Evolutionary conservation across 2,113 vertebrate species (phyloP).

Genomic region (Prolemur simus): DNA sequence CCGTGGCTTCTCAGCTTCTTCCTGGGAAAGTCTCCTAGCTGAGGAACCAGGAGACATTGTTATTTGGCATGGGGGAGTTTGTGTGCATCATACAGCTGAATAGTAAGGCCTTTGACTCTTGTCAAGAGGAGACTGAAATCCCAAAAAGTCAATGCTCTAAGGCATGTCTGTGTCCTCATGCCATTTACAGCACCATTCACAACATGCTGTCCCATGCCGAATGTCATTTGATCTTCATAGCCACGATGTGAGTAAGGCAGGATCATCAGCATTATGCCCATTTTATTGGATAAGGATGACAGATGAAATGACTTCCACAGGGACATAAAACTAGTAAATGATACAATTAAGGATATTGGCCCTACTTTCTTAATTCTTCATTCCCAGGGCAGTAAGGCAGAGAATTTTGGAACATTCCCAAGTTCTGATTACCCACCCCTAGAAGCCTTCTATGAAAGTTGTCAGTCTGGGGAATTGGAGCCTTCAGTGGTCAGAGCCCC

Average conservation of each 20-base stretch:
- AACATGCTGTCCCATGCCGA: neutral
- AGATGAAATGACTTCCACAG: neutral
- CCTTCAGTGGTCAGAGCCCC: neutral
- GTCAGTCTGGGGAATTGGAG: neutral
- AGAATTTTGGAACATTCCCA: neutral
- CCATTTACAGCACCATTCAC: too few relatives aligned
- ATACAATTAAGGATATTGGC: neutral
- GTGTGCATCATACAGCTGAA: neutral
- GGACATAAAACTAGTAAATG: neutral
- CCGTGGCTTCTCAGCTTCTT: conserved; percentile 49
- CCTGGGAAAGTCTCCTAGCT: neutral
- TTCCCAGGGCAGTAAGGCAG: neutral
- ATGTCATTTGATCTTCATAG: neutral
- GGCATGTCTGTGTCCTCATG: neutral
- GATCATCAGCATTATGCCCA: neutral
- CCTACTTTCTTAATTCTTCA: neutral
- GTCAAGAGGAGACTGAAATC: neutral
- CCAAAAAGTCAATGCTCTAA: neutral
- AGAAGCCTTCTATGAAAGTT: neutral
- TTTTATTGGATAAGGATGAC: neutral
- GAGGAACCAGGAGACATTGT: conserved; percentile 41
- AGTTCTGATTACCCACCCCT: neutral
- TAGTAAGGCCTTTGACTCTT: neutral
- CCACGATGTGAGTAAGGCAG: neutral
- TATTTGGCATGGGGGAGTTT: neutral